Evolutionary conservation across 2,113 vertebrate genomes (phyloP).

Genomic region (Labeo catla): DNA sequence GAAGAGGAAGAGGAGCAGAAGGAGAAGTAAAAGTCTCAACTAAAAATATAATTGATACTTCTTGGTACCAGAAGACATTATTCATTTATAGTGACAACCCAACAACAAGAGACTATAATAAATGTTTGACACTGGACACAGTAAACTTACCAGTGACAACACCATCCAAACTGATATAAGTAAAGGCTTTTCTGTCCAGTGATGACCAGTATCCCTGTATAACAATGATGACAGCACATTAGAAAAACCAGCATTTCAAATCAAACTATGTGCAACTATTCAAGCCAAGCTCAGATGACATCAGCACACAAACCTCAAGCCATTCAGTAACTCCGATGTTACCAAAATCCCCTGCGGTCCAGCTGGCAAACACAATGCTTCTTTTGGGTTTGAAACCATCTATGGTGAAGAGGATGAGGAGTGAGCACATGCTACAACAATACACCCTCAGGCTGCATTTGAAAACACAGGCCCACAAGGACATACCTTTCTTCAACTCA

Average conservation of each 20-base stretch:
- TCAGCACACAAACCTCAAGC: conserved; percentile 82
- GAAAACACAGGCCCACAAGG: background rate
- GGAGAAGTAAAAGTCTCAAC: too few species aligned
- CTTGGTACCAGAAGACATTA: too few species aligned
- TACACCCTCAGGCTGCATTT: background rate
- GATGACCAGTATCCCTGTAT: conserved; percentile 82
- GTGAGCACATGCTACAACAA: background rate
- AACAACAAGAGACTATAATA: background rate
- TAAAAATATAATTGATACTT: too few species aligned
- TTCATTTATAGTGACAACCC: too few species aligned
- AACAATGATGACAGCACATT: background rate
- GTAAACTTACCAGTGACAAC: conserved; percentile 82
- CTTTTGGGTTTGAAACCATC: conserved; percentile 85
- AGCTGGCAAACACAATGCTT: conserved; percentile 93
- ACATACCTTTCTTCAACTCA: conserved; percentile 81
- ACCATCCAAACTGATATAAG: conserved; percentile 90
- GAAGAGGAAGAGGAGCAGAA: too few species aligned
- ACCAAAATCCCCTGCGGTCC: conserved; percentile 91
- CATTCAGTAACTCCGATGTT: conserved; percentile 91
- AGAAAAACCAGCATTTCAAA: background rate
- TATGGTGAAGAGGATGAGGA: conserved; percentile 58
- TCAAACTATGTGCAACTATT: background rate
- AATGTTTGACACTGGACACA: background rate
- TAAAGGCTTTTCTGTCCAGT: conserved; percentile 79
- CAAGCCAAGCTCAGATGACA: background rate